Percentiles rank a stretch among this genome's conserved stretches.
Conservation (phyloP, 2,888 invertebrate species). For the Cheilosia scutellata region DNA sequence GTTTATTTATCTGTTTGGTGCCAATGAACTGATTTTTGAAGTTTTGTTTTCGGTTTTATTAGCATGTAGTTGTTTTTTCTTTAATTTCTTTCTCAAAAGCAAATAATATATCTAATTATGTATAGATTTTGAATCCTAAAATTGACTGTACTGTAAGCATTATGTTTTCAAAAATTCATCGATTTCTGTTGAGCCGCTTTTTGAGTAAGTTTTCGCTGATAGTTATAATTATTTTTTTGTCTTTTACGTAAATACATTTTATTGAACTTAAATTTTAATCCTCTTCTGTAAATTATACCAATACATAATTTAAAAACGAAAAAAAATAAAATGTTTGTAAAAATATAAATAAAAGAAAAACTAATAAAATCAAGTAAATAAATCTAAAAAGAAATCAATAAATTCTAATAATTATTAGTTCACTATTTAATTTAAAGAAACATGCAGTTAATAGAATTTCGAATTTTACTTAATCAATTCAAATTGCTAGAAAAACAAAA, state of each 20-base stretch:
- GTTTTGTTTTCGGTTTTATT: conserved; percentile 63
- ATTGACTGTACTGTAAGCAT: conserved; percentile 68
- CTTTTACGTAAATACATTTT: conserved; percentile 33
- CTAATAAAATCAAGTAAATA: conserved; percentile 16
- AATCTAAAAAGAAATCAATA: conserved; percentile 23
- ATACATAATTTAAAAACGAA: conserved; percentile 1
- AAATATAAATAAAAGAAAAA: conserved; percentile 33
- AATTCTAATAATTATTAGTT: conserved; percentile 39
- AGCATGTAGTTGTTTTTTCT: conserved; percentile 51
- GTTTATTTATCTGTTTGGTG: conserved; percentile 47
- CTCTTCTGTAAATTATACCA: conserved; percentile 81
- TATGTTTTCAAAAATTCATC: conserved; percentile 79
- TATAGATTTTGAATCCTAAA: conserved; percentile 52
- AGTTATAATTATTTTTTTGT: conserved; percentile 38
- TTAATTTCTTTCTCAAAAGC: conserved; percentile 65
- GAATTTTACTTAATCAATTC: conserved; percentile 15
- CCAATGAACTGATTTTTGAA: conserved; percentile 78
- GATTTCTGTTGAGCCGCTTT: conserved; percentile 81
- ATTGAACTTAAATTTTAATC: conserved; percentile 76
- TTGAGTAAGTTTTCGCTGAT: conserved; percentile 47
- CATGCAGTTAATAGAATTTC: conserved; percentile 59
- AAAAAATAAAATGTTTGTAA: conserved; percentile 30
- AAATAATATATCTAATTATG: conserved; percentile 54
- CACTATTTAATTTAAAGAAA: conserved; percentile 35
- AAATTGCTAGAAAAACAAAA: conserved; percentile 24